Base-by-base conservation (phyloP, 1,140 invertebrate genomes). In the Drosophila aff. region DNA sequence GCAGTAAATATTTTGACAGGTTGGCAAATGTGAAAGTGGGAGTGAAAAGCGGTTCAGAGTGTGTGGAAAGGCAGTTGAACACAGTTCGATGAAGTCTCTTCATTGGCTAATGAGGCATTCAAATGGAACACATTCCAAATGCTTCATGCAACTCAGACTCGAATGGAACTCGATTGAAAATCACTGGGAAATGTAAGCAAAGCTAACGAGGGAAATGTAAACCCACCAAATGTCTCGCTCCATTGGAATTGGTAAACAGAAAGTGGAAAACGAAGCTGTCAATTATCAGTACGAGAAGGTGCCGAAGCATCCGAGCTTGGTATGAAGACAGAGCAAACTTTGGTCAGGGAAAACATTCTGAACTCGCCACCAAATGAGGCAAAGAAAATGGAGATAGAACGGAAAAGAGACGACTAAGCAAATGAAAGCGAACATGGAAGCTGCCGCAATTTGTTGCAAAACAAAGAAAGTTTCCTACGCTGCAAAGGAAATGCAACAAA, bases 371-470 rank as follows among this genome's bases (percentile, higher is more conserved):
- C 65, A 69, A 79, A 79, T 69, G 63, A 64, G 43, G 63, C 60
- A 5, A 16, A 36, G 23, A n/a, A 75, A 61, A 75, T 28, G 33
- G 16, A 23, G 28, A 62, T 23, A 23, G 23, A 23, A 23, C 3
- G 23, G 23, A 23, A 23, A 3, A 23, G 3, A 21, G 52, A 28
- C 59, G 49, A 53, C 63, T 61, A 68, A 62, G 60, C 53, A 68
- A 82, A 67, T 71, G 61, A 44, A 66, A 73, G 61, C 33, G 52
- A 60, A 76, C 73, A 71, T 58, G 63, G 46, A 65, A 76, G 41
- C 58, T 52, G 61, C 64, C 69, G 64, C 81, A 82, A 82, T 82
- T 82, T 82, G 80, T 76, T 79, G 76, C 61, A 83, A 71, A 79
- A 83, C 80, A 83, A 83, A 76, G 69, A 67, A 82, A 62, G 61